These are phyloP conservation scores for Prolemur simus DNA, from an alignment of 2,113 vertebrate species.

Conservation along the genomic window DNA sequence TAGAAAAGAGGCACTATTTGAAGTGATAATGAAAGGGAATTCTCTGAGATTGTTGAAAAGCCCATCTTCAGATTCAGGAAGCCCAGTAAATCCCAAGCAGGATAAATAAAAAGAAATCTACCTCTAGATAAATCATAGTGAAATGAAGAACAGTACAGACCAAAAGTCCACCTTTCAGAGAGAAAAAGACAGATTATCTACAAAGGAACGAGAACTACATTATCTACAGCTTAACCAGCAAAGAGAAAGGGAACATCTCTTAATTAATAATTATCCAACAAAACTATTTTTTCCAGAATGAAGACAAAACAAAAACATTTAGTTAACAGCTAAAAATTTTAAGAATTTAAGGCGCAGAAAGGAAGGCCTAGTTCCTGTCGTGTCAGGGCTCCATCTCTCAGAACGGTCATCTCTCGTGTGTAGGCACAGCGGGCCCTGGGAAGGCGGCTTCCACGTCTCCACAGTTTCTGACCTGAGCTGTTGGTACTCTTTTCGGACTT, in stretches of 20 bases:
- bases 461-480: rapidly evolving
- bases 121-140: rapidly evolving
- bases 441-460: not conserved
- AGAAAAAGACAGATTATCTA: not conserved
- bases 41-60: not conserved
- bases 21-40: not conserved
- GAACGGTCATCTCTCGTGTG: rapidly evolving
- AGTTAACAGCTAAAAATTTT: not conserved
- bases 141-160: too few relatives aligned
- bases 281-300: not conserved
- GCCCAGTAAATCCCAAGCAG: too few relatives aligned
- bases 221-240: not conserved
- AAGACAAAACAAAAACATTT: not conserved
- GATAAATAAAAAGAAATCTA: not conserved
- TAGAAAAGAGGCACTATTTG: not conserved
- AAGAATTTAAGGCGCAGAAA: not conserved
- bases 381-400: not conserved
- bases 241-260: not conserved
- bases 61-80: not conserved
- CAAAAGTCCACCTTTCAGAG: too few relatives aligned
- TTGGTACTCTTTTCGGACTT: not conserved
- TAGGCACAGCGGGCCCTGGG: too few relatives aligned
- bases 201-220: too few relatives aligned
- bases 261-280: not conserved
- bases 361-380: not conserved